Evolutionary conservation across 2,113 vertebrate genomes (phyloP).

Genomic region (Circaetus gallicus): DNA sequence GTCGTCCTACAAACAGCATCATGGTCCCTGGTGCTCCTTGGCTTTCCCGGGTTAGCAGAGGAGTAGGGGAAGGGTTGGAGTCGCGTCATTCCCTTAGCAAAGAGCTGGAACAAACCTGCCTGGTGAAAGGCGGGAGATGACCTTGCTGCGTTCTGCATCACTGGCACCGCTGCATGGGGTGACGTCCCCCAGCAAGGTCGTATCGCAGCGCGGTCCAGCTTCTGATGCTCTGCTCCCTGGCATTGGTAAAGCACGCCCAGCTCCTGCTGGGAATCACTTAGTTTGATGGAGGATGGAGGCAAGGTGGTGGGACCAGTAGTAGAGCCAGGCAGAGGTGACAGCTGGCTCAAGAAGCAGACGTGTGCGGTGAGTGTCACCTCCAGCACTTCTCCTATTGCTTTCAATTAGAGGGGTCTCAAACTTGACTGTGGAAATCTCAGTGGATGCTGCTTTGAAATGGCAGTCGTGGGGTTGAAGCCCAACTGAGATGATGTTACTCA

Average conservation of each 20-base stretch:
- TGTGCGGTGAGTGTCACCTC: not conserved
- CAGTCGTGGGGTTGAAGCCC: not conserved
- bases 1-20: not conserved
- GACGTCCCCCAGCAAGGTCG: not conserved
- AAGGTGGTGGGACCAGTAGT: not conserved
- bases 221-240: not conserved
- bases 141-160: not conserved
- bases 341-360: not conserved
- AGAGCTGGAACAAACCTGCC: not conserved
- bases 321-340: not conserved
- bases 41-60: not conserved
- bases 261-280: not conserved
- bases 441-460: not conserved
- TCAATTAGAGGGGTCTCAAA: not conserved
- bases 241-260: not conserved
- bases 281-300: not conserved
- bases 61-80: not conserved
- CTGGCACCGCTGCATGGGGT: rapidly evolving
- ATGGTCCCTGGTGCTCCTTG: not conserved
- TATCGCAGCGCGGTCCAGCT: not conserved
- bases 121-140: not conserved
- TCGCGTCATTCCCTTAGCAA: not conserved
- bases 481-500: not conserved
- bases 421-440: not conserved
- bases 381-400: not conserved